Percentiles rank a stretch among this genome's conserved stretches.
Conservation (phyloP, 2,888 invertebrate genomes). For the Hesperia comma region DNA sequence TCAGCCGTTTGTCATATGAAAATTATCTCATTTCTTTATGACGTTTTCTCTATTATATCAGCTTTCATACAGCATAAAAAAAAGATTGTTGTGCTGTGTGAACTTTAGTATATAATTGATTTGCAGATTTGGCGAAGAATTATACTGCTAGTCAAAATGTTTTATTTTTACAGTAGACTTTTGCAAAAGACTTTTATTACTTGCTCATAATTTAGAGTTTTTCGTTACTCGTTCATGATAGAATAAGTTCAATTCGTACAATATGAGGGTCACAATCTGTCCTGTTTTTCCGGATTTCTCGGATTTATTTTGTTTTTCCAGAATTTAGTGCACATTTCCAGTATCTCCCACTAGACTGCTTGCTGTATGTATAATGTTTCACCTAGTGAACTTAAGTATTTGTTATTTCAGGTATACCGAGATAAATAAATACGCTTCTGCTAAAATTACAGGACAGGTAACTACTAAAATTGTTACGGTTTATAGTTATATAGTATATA, state of each 20-base stretch:
- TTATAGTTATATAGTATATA: too few relatives aligned
- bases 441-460: background rate
- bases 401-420: background rate
- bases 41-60: too few relatives aligned
- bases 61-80: too few relatives aligned
- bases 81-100: too few relatives aligned
- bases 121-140: too few relatives aligned
- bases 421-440: too few relatives aligned
- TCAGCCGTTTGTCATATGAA: too few relatives aligned
- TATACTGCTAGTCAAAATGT: too few relatives aligned
- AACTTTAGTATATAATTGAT: too few relatives aligned
- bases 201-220: background rate
- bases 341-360: conserved; percentile 2
- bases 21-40: too few relatives aligned
- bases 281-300: conserved; percentile 2
- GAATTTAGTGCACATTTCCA: conserved; percentile 7
- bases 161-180: too few relatives aligned
- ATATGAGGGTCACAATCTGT: conserved; percentile 18
- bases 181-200: too few relatives aligned
- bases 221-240: background rate
- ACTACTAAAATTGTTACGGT: background rate
- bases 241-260: background rate
- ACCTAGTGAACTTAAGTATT: conserved; percentile 1
- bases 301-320: conserved; percentile 10
- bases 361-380: background rate